Evolutionary conservation across 2,888 invertebrate genomes (phyloP), one percentile per base, ranked within the genome.

Genomic region (Ectemnius lituratus): DNA sequence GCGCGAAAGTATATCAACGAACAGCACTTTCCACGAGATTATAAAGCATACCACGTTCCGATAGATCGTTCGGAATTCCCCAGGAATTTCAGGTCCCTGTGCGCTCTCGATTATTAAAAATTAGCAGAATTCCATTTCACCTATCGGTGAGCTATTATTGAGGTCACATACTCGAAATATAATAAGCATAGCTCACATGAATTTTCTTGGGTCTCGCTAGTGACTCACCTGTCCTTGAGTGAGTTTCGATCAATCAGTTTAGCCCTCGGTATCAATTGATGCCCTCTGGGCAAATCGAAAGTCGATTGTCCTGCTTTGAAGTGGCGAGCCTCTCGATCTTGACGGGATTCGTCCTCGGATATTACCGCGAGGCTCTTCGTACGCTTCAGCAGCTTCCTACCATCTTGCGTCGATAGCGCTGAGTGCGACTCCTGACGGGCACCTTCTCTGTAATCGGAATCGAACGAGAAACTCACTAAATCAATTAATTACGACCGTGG

Each of bases 181-280:
- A 23, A 23, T 23, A 3, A 3, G 23, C 23, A 23, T 23, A 71
- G 58, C n/a, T 14, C 16, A 62, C 60, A 56, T 23, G 46, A 3
- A 18, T 49, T 52, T 45, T 3, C 23, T 23, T 67, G 16, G 11
- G 14, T 28, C 18, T 28, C n/a, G 16, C 67, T 6, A 8, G n/a
- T 5, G 28, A 78, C 82, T 92, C 92, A 95, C 95, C 95, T 94
- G 91, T 95, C 95, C 91, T 94, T 94, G 89, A 95, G 94, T 89
- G 94, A 94, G 91, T 94, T 94, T 85, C 94, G 94, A 91, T 95
- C 95, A 86, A 95, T 95, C 79, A 96, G 92, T 88, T 95, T 95
- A 64, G 96, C 96, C 85, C 96, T 93, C 73, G 96, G 96, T 91
- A 96, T 96, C 71, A 96, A 92, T 91, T 96, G 96, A 65, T 95